Evolutionary conservation across 2,113 vertebrate genomes (phyloP).

Genomic region (Axis porcinus): DNA sequence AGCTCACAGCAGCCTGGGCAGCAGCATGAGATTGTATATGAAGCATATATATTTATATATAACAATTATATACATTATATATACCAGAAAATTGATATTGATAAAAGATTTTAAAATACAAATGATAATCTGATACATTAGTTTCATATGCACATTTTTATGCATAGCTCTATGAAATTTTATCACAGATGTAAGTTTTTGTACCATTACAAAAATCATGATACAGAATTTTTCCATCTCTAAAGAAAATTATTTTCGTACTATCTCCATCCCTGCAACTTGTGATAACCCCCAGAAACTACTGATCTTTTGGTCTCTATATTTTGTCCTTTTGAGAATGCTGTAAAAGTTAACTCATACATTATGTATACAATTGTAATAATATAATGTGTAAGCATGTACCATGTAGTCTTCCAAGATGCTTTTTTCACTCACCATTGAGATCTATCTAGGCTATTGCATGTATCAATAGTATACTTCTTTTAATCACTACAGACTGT

Average conservation of each 20-base stretch:
- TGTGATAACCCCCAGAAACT: not conserved
- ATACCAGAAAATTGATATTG: not conserved
- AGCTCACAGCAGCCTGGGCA: not conserved
- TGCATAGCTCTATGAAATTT: not conserved
- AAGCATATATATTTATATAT: not conserved
- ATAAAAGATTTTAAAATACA: not conserved
- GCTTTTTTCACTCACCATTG: not conserved
- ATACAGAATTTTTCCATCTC: not conserved
- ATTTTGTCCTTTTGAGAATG: not conserved
- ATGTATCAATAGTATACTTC: not conserved
- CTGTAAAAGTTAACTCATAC: not conserved
- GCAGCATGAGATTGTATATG: not conserved
- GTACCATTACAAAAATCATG: not conserved
- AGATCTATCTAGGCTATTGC: not conserved
- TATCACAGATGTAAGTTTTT: not conserved
- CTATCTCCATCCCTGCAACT: not conserved
- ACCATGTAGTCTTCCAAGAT: not conserved
- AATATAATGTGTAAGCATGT: not conserved
- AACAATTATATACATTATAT: not conserved
- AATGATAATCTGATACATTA: not conserved
- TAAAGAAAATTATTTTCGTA: rapidly evolving
- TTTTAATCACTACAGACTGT: not conserved
- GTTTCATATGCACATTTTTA: not conserved
- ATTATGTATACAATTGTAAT: not conserved
- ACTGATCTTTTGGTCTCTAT: not conserved